phyloP scores from a whole-genome alignment of 2,888 invertebrate species.

The Ochropleura plecta region DNA sequence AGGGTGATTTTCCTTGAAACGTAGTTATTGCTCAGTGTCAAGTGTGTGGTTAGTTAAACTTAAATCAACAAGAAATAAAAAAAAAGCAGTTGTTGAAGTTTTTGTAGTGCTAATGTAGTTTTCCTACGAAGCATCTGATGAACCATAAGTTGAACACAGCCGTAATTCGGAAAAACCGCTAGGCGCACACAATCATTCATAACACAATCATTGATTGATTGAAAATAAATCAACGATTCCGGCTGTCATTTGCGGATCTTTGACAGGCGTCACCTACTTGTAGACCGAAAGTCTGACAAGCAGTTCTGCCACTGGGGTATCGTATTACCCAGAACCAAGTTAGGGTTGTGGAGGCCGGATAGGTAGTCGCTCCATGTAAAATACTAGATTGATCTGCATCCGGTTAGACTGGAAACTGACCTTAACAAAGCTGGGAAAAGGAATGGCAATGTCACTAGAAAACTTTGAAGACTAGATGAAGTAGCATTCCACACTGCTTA shows the following conservation, averaged over 20 bases:
- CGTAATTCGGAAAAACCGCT: background rate
- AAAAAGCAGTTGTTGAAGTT: background rate
- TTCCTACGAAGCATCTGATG: background rate
- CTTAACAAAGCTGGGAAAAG: no score
- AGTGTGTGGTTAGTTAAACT: background rate
- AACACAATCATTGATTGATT: background rate
- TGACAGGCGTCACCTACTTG: no score
- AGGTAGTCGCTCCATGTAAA: no score
- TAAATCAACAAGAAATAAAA: background rate
- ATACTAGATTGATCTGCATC: no score
- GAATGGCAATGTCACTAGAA: background rate
- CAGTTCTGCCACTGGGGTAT: no score
- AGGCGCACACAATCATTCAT: background rate
- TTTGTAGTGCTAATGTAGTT: background rate
- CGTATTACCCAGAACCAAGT: no score
- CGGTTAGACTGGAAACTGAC: no score
- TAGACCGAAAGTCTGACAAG: no score
- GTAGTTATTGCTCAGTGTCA: background rate
- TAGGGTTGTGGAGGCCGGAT: no score
- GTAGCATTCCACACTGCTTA: background rate
- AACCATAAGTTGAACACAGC: background rate
- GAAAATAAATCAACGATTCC: no score
- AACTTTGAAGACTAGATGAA: background rate
- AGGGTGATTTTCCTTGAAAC: conserved; percentile 10
- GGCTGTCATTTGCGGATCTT: no score